phyloP scores from a whole-genome alignment of 2,113 vertebrate genomes.

The Eira barbara region DNA sequence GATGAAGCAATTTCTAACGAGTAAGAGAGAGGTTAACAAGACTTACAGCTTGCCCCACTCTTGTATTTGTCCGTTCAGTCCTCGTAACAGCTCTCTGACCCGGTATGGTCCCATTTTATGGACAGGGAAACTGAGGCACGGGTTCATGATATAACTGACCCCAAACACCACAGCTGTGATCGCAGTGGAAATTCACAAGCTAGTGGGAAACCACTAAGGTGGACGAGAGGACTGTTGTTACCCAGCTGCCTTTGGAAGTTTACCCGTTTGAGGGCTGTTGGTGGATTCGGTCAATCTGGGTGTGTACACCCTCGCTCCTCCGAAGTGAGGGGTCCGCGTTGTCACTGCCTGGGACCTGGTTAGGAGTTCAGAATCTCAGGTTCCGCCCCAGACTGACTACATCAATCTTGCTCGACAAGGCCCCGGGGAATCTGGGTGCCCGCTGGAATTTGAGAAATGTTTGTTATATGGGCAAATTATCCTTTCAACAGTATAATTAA shows the following conservation, averaged over 20 bases:
- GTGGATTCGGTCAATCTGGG: rapidly evolving
- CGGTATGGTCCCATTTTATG: background rate
- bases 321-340: rapidly evolving
- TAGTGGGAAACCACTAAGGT: too few species aligned
- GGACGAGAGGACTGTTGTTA: background rate
- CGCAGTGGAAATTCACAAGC: background rate
- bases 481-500: background rate
- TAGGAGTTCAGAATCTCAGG: background rate
- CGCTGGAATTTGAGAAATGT: background rate
- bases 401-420: background rate
- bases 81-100: too few species aligned
- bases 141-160: background rate
- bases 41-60: rapidly evolving
- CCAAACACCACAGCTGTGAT: background rate
- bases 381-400: background rate
- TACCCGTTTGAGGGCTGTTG: background rate
- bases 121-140: background rate
- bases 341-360: background rate
- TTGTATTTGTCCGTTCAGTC: background rate
- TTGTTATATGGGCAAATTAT: background rate
- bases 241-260: background rate
- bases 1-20: background rate
- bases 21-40: background rate
- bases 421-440: background rate
- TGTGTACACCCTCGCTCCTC: rapidly evolving